Evolutionary conservation across 2,888 invertebrate genomes (phyloP), one percentile per base, ranked within the genome.

Genomic region (Himalopsyche anomala): DNA sequence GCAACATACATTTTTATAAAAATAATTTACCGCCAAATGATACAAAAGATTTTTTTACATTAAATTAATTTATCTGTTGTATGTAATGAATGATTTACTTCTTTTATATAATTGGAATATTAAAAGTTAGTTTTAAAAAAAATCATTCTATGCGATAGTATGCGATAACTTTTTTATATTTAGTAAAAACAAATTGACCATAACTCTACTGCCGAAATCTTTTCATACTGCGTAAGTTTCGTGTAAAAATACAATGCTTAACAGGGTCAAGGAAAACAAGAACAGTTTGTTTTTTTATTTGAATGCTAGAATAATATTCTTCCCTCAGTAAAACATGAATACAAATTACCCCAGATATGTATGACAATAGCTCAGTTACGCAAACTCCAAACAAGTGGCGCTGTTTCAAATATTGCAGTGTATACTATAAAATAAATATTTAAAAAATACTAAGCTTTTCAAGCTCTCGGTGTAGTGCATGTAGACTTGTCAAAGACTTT

Each of bases 271-370:
- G 62, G 62, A 19, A 62, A 62, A 62, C 62, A 62, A 62, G 19
- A 62, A 62, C 62, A 62, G 62, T 28, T 62, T 62, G 28, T 19
- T 62, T 62, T n/a, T 62, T 62, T 62, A 62, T 62, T 62, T 62
- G 62, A 28, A 62, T 83, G 38, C 83, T 54, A 74, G 79, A 83
- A 83, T 83, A 83, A 83, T 83, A 83, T 83, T 83, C 62, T 83
- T 83, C 83, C 51, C 83, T 79, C 83, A 79, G 83, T 79, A 79
- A 38, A 83, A 54, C 83, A 83, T 83, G 83, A 83, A 83, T 83
- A 83, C 83, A 83, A 83, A 83, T 83, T 83, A 83, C 79, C 79
- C 79, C 79, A 83, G 74, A 83, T 83, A 83, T 62, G 62, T 62
- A 62, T 62, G 62, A 62, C 62, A 62, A 62, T 62, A 62, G 62